Conservation (phyloP, 2,888 invertebrate species). For the Antitype chi region DNA sequence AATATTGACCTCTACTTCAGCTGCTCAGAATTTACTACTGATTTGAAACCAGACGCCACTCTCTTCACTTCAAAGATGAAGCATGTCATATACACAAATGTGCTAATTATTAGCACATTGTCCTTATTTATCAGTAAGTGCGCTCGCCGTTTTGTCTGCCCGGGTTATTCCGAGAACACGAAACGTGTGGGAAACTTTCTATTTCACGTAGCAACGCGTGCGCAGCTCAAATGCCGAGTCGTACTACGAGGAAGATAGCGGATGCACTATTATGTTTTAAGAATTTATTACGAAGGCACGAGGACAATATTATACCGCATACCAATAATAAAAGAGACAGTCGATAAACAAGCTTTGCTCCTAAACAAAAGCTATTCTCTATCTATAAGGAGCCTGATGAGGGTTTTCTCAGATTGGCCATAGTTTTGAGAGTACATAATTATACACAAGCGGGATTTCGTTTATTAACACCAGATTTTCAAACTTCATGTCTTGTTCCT, state of each 20-base stretch:
- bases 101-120: slow-evolving; percentile 11
- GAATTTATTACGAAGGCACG: slow-evolving; percentile 13
- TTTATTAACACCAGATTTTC: neutral
- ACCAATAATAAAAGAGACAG: neutral
- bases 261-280: slow-evolving; percentile 36
- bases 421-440: neutral
- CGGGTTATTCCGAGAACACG: slow-evolving; percentile 53
- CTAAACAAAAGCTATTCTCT: neutral
- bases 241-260: slow-evolving; percentile 15
- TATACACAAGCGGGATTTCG: neutral
- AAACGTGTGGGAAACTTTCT: slow-evolving; percentile 51
- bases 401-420: neutral
- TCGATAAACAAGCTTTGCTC: neutral
- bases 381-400: neutral
- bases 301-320: slow-evolving; percentile 1
- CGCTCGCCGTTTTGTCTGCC: slow-evolving; percentile 20
- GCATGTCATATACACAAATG: neutral
- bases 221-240: slow-evolving; percentile 27
- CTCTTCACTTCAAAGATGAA: neutral
- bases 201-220: slow-evolving; percentile 37
- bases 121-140: slow-evolving; percentile 16
- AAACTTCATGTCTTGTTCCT: neutral
- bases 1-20: neutral
- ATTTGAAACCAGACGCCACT: neutral
- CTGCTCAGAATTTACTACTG: neutral